phyloP scores from a whole-genome alignment of 2,113 vertebrate species.

The Opisthocomus hoazin region DNA sequence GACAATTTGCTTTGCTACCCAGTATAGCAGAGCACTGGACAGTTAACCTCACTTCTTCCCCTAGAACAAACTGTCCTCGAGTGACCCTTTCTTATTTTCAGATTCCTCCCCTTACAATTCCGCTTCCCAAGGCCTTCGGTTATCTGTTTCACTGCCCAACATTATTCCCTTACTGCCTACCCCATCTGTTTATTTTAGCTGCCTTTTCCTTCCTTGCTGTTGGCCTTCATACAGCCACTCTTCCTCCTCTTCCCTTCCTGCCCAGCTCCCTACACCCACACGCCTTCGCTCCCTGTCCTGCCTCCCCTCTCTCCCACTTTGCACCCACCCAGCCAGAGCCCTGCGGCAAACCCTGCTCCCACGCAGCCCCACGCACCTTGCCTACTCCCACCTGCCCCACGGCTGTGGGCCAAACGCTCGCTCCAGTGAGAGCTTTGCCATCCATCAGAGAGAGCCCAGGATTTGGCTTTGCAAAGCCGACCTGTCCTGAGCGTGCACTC shows the following conservation, averaged over 20 bases:
- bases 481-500: neutral
- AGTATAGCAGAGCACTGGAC: neutral
- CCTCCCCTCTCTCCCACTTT: neutral
- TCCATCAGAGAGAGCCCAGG: fast-evolving
- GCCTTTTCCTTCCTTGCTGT: neutral
- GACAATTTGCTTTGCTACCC: neutral
- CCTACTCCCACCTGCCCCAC: neutral
- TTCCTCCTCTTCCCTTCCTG: neutral
- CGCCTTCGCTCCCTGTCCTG: neutral
- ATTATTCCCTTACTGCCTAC: neutral
- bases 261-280: neutral
- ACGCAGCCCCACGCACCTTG: neutral
- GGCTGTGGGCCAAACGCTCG: neutral
- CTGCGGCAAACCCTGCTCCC: neutral
- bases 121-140: neutral
- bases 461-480: neutral
- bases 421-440: neutral
- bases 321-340: neutral
- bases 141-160: neutral
- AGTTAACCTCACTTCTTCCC: neutral
- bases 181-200: neutral
- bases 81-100: neutral
- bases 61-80: neutral
- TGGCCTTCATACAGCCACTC: neutral
- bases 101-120: neutral